Conservation (phyloP, 2,888 invertebrate genomes). For the Rhynchonema sp. region DNA sequence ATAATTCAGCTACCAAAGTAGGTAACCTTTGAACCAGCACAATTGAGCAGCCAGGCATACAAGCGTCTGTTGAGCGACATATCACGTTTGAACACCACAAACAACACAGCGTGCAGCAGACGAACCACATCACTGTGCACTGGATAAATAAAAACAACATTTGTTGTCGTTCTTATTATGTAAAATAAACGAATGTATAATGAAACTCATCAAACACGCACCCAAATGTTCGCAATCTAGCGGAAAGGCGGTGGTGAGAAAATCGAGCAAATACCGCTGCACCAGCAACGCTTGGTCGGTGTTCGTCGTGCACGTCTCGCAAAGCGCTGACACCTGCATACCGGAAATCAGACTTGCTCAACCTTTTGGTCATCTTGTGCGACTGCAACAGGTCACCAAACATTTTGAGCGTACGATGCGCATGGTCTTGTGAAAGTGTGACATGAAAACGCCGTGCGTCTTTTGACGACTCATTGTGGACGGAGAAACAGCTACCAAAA, state of each 20-base stretch:
- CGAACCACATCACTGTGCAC: slow-evolving; percentile 45
- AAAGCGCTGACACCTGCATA: neutral
- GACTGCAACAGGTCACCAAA: too few species aligned
- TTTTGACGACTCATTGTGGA: too few species aligned
- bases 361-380: too few species aligned
- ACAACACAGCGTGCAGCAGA: slow-evolving; percentile 50
- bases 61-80: slow-evolving; percentile 62
- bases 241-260: slow-evolving; percentile 59
- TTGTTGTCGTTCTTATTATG: too few species aligned
- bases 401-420: too few species aligned
- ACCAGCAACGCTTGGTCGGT: slow-evolving; percentile 49
- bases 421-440: too few species aligned
- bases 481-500: neutral
- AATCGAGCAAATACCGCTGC: slow-evolving; percentile 62
- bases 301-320: neutral
- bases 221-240: slow-evolving; percentile 48
- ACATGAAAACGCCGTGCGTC: too few species aligned
- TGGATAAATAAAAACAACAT: slow-evolving; percentile 14
- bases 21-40: neutral
- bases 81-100: slow-evolving; percentile 53
- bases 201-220: too few species aligned
- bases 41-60: neutral
- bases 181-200: too few species aligned
- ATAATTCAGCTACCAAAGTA: too few species aligned
- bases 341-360: too few species aligned